phyloP scores from a whole-genome alignment of 1,140 invertebrate genomes.

The Leptestheria dahalacensis region DNA sequence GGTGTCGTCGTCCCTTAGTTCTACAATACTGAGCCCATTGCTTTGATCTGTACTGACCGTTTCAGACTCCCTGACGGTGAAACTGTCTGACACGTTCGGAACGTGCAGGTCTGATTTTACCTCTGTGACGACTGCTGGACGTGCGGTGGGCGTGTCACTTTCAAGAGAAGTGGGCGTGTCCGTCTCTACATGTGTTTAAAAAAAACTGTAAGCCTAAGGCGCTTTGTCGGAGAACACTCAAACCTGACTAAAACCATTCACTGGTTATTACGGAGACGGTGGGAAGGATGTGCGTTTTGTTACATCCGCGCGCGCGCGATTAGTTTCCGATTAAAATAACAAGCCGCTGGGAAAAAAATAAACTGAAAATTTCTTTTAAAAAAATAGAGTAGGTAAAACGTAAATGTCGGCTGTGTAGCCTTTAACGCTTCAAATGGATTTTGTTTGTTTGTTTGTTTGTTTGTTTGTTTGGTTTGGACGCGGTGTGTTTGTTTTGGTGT shows the following conservation, averaged over 20 bases:
- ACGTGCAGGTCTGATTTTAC: background rate
- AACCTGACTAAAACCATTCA: background rate
- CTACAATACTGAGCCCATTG: background rate
- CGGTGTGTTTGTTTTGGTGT: no score
- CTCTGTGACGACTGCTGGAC: background rate
- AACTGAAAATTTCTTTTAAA: no score
- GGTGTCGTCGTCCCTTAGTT: background rate
- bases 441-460: no score
- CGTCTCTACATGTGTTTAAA: background rate
- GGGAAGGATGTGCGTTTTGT: no score
- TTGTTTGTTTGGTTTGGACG: no score
- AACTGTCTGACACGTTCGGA: background rate
- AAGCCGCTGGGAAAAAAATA: no score
- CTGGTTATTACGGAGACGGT: no score
- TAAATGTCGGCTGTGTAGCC: no score
- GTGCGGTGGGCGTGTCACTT: background rate
- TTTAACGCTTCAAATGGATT: no score
- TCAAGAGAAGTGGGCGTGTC: background rate
- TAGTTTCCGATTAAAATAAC: no score
- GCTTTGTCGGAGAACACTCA: background rate
- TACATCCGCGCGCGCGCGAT: no score
- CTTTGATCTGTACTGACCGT: constrained; percentile 6
- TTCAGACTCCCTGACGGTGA: background rate
- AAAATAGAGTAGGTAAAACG: no score
- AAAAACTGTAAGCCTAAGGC: background rate